Conservation (phyloP, 2,797 vertebrate genomes). For the Onychomys leucogaster region DNA sequence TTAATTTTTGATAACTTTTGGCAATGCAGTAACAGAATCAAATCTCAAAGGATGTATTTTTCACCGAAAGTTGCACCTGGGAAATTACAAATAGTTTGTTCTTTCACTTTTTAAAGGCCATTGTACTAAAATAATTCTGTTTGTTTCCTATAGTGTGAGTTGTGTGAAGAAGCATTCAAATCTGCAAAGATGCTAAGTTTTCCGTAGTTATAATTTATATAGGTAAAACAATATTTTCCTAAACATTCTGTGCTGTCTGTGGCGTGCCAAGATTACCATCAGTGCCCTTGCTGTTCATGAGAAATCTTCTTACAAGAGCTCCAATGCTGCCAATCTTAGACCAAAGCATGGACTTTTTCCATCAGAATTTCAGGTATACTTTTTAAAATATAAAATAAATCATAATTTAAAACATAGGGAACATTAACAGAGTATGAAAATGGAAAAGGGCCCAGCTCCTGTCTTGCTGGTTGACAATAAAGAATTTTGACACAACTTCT, state of each 20-base stretch:
- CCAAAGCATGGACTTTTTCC: not conserved
- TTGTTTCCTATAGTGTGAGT: not conserved
- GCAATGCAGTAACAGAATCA: not conserved
- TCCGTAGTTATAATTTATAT: not conserved
- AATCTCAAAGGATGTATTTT: not conserved
- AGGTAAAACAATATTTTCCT: not conserved
- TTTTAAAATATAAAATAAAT: not conserved
- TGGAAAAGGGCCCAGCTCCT: not conserved
- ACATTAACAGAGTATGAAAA: not conserved
- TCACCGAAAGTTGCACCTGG: not conserved
- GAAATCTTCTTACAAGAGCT: not conserved
- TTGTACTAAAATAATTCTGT: not conserved
- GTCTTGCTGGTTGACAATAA: not conserved
- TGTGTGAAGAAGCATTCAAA: not conserved
- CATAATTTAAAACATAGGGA: not conserved
- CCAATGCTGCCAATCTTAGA: not conserved
- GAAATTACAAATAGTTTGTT: not conserved
- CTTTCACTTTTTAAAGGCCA: not conserved
- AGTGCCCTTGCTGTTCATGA: not conserved
- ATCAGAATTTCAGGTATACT: not conserved
- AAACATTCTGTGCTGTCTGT: not conserved
- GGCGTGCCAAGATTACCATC: not conserved
- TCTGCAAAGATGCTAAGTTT: not conserved
- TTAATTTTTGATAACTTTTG: not conserved
- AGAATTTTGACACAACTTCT: not conserved